These are phyloP conservation scores for Syrista parreyssii DNA, from an alignment of 2,888 invertebrate species.

Conservation along the genomic window DNA sequence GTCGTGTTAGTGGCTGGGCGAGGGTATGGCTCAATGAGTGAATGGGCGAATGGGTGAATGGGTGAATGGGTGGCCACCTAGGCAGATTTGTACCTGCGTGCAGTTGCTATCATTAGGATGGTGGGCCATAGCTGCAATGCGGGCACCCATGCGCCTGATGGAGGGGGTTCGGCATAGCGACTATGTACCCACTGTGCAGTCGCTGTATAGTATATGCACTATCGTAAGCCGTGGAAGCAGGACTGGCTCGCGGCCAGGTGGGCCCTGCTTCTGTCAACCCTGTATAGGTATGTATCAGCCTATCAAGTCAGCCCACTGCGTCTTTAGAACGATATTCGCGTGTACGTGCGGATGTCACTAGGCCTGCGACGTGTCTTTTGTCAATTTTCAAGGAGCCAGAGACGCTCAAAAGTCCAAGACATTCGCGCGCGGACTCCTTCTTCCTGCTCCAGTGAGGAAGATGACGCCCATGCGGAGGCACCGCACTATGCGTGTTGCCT, in stretches of 20 bases:
- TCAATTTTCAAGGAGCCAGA: background rate
- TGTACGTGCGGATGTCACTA: no score
- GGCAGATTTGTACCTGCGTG: conserved; percentile 55
- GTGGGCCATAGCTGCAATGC: conserved; percentile 64
- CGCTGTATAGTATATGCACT: conserved; percentile 45
- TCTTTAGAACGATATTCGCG: conserved; percentile 1
- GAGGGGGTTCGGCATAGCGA: conserved; percentile 29
- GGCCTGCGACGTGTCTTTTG: background rate
- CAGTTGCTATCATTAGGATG: conserved; percentile 62
- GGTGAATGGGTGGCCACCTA: conserved; percentile 24
- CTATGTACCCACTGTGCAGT: conserved; percentile 34
- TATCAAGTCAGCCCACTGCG: conserved; percentile 14
- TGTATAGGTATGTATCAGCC: conserved; percentile 10
- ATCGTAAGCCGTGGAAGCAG: conserved; percentile 34
- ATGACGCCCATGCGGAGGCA: no score
- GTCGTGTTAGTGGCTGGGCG: conserved; percentile 21
- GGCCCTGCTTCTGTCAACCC: conserved; percentile 51
- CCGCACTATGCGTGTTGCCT: no score
- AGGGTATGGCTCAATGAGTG: conserved; percentile 7
- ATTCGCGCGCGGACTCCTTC: conserved; percentile 24
- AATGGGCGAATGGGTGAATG: conserved; percentile 7
- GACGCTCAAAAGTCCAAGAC: conserved; percentile 22
- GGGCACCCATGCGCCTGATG: conserved; percentile 55
- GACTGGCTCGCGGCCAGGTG: conserved; percentile 60
- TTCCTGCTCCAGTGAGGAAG: conserved; percentile 29